Conservation (phyloP, 2,113 vertebrate genomes). For the Oncorhynchus mykiss region DNA sequence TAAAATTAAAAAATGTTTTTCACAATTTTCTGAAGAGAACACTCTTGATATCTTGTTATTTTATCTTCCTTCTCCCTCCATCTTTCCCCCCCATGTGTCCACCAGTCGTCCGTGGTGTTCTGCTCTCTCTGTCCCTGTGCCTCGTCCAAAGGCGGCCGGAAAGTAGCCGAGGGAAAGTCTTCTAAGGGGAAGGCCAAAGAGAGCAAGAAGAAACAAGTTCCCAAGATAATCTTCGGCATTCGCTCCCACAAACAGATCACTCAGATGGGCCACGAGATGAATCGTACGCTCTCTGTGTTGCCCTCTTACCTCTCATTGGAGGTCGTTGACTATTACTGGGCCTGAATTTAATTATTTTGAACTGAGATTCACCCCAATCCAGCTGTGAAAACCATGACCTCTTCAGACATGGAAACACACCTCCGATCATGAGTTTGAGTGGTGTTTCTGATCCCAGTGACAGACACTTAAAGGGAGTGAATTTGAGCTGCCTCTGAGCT, state of each 20-base stretch:
- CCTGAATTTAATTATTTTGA: slow-evolving; percentile 20
- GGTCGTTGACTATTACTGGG: neutral
- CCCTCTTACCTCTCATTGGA: neutral
- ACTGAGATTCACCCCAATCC: slow-evolving; percentile 26
- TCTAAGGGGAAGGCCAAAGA: slow-evolving; percentile 37
- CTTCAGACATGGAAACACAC: slow-evolving; percentile 7
- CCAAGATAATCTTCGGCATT: slow-evolving; percentile 96
- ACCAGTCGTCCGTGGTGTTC: neutral
- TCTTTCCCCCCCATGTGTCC: neutral
- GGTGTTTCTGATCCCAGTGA: neutral
- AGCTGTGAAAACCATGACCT: slow-evolving; percentile 26
- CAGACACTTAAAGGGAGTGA: neutral
- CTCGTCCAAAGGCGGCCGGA: slow-evolving; percentile 55
- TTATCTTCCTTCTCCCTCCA: neutral
- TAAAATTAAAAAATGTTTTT: too few species aligned
- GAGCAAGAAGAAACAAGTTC: slow-evolving; percentile 62
- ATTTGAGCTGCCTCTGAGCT: neutral
- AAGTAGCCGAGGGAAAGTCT: slow-evolving; percentile 23
- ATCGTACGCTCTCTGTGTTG: slow-evolving; percentile 78
- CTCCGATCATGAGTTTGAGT: neutral
- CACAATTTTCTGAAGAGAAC: too few species aligned
- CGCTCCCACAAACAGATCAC: slow-evolving; percentile 96
- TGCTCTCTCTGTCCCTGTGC: slow-evolving; percentile 82
- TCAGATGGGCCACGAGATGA: slow-evolving; percentile 88
- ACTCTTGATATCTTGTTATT: neutral